Base-by-base conservation (phyloP, 2,797 vertebrate species). In the Hippoglossus hippoglossus region DNA sequence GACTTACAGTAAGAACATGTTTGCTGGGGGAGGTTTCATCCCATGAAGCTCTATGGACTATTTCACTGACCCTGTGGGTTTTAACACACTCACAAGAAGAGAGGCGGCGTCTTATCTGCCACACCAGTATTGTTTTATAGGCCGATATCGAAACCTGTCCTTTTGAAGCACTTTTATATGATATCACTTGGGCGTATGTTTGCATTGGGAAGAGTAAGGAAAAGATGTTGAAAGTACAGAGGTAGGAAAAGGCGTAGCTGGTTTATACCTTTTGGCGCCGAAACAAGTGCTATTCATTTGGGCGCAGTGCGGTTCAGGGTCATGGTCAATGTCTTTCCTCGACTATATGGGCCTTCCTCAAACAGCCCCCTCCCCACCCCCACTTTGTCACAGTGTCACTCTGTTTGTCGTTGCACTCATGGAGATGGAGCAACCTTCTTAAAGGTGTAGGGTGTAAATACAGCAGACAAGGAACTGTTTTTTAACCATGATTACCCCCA, bases 91-190 rank as follows among this genome's bases (percentile, higher is more conserved):
- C 22, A 22, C 26, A 46, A 74, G 61, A 60, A 68, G 71, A 67
- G 87, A 82, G 81, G 79, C 60, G 1, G 71, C 88, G 85, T 67
- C 76, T 84, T 88, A 87, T 91, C 89, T 75, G 21, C 59, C 59
- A 65, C 75, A 63, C 55, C 67, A 22, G 70, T 39, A 80, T 83
- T 88, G 75, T 86, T 88, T 88, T 84, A 89, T 86, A 55, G 73
- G 53, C 77, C 63, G 66, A 57, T 9, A n/a, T 36, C 1, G 53
- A 50, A 77, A 84, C 84, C 88, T 84, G 77, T 67, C 74, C 58
- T n/a, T 50, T 74, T 26, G 44, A 68, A 75, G 44, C 58, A 67
- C 62, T 67, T 75, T 47, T 46, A 58, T 51, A 61, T 60, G 44
- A 71, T 28, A 51, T 65, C 63, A 76, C 34, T 44, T 34, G 41